Evolutionary conservation across 1,140 invertebrate species (phyloP), one percentile per base, ranked within the genome.

Genomic region (Temnothorax nylanderi): DNA sequence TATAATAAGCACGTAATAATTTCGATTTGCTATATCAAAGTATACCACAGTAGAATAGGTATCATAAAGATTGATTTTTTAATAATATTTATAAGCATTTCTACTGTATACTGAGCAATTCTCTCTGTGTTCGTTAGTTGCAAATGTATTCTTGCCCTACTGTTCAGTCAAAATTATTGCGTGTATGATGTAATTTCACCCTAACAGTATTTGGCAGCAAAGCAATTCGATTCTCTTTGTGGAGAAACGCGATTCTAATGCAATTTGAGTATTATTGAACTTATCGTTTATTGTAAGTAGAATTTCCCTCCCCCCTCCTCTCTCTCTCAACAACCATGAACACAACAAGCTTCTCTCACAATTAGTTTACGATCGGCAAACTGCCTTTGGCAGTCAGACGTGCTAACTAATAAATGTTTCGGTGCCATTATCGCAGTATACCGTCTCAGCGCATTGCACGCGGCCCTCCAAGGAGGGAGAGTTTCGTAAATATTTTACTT

Each of bases 361-460:
- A 87, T 87, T 90, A 87, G 65, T 60, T 87, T 69, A 41, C 72
- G 3, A 87, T 89, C 76, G 62, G 56, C 34, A 64, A 87, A 87
- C 34, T 51, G 49, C 41, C 89, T 74, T 78, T 60, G 34, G 56
- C 37, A 58, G n/a, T 18, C 16, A 67, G 56, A 56, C 44, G 44
- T 51, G 13, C 1, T 18, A 54, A 76, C 34, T 87, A 89, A 89
- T 84, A 34, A 78, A 89, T 54, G 41, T 65, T 87, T 37, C 56
- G 44, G 26, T 37, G 26, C 80, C 44, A 84, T 75, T 84, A 84
- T 47, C n/a, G 3, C n/a, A 47, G 18, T 1, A 26, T 18, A 74
- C 10, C 37, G 69, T 87, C 49, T 62, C 37, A 6, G 21, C 32
- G 10, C 16, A 34, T 2, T 44, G 62, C 18, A 8, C 13, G 21